phyloP scores from a whole-genome alignment of 1,140 invertebrate genomes.

The Drosophila ohnishii region DNA sequence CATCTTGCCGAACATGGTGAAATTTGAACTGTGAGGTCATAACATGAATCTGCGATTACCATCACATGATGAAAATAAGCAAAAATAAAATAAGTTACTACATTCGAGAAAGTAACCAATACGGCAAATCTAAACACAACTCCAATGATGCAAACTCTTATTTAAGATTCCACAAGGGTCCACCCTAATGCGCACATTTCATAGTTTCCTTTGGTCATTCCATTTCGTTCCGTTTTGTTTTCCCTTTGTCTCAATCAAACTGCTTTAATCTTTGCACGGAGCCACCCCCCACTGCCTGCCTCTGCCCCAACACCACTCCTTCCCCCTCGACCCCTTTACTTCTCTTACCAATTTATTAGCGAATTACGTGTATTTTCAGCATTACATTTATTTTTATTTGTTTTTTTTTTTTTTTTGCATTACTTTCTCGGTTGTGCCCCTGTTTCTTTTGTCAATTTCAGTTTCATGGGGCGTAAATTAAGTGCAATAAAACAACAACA shows the following conservation, averaged over 20 bases:
- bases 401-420: conserved; percentile 1
- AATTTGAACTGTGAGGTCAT: not conserved
- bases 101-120: not conserved
- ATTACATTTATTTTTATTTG: conserved; percentile 19
- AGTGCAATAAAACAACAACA: conserved; percentile 63
- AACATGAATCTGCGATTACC: not conserved
- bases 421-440: conserved; percentile 10
- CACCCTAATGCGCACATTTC: conserved; percentile 32
- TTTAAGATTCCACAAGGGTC: not conserved
- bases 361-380: conserved; percentile 33
- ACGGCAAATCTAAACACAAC: not conserved
- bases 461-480: conserved; percentile 69
- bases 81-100: not conserved
- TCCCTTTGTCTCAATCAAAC: conserved; percentile 75
- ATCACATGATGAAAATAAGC: conserved; percentile 6
- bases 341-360: conserved; percentile 47
- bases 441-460: conserved; percentile 39
- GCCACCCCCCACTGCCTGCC: conserved; percentile 23
- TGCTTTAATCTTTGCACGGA: conserved; percentile 71
- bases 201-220: conserved; percentile 41
- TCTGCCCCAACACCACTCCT: not conserved
- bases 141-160: not conserved
- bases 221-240: conserved; percentile 51
- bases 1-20: not conserved
- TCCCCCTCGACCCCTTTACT: conserved; percentile 36